phyloP scores from a whole-genome alignment of 2,113 vertebrate genomes.

The Leiothrix lutea region DNA sequence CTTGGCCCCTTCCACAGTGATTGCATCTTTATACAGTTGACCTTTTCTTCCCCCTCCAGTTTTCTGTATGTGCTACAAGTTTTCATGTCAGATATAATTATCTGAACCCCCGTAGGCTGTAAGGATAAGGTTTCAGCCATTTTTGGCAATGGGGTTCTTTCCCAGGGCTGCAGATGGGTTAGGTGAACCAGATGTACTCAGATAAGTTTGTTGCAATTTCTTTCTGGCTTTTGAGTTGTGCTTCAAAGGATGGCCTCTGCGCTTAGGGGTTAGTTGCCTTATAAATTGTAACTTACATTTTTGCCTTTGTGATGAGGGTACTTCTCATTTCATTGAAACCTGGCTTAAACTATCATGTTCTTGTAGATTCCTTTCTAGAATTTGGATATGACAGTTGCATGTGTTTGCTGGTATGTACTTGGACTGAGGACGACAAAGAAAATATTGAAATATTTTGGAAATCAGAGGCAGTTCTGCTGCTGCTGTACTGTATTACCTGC shows the following conservation, averaged over 20 bases:
- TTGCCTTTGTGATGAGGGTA: neutral
- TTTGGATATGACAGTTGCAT: neutral
- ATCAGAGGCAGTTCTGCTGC: neutral
- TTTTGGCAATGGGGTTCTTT: conserved; percentile 61
- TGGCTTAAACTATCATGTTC: neutral
- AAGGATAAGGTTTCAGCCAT: conserved; percentile 63
- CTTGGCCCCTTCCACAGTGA: conserved; percentile 44
- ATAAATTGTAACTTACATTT: conserved; percentile 2
- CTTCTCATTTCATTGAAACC: conserved; percentile 1
- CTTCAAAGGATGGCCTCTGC: conserved; percentile 36
- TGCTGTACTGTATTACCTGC: neutral
- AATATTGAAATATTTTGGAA: neutral
- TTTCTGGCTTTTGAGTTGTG: conserved; percentile 22
- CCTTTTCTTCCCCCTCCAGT: conserved; percentile 56
- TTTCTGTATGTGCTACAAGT: conserved; percentile 64
- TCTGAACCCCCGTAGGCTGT: conserved; percentile 62
- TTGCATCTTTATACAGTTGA: conserved; percentile 63
- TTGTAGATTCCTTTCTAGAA: neutral
- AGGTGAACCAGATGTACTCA: conserved; percentile 63
- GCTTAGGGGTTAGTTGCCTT: neutral
- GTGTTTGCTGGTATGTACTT: neutral
- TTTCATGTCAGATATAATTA: conserved; percentile 68
- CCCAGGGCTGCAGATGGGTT: conserved; percentile 56
- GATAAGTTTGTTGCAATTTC: conserved; percentile 54
- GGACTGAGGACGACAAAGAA: neutral